phyloP scores from a whole-genome alignment of 2,113 vertebrate species.

The Ophiodon elongatus region DNA sequence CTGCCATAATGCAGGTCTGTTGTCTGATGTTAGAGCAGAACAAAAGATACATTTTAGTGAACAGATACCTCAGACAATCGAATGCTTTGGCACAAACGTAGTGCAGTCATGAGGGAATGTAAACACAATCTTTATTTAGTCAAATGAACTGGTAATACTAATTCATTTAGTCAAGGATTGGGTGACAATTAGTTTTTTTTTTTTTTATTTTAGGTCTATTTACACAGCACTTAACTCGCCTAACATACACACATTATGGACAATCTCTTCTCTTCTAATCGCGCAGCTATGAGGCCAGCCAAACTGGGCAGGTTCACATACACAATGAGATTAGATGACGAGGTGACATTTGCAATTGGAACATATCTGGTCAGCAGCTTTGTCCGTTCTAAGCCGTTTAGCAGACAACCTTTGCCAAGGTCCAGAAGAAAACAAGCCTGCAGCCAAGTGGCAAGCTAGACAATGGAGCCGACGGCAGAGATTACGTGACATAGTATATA shows the following conservation, averaged over 20 bases:
- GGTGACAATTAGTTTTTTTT: background rate
- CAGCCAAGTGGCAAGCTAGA: slow-evolving; percentile 28
- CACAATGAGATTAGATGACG: slow-evolving; percentile 70
- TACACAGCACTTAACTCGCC: background rate
- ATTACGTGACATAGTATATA: background rate
- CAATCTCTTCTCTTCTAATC: slow-evolving; percentile 56
- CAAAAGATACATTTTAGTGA: slow-evolving; percentile 9
- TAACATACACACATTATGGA: slow-evolving; percentile 5
- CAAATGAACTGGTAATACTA: background rate
- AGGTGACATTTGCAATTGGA: slow-evolving; percentile 75
- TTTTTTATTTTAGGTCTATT: background rate
- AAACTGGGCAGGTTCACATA: slow-evolving; percentile 33
- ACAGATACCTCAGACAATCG: slow-evolving; percentile 39
- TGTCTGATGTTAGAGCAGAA: slow-evolving; percentile 29
- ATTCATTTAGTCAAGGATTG: background rate
- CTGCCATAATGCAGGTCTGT: slow-evolving; percentile 42
- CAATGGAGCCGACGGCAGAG: slow-evolving; percentile 16
- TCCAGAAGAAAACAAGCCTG: slow-evolving; percentile 53
- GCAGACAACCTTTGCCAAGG: slow-evolving; percentile 65
- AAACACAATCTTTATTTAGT: background rate
- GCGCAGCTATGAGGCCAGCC: slow-evolving; percentile 16
- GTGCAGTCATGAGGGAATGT: background rate
- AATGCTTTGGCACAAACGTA: slow-evolving; percentile 25
- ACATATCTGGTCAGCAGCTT: slow-evolving; percentile 82
- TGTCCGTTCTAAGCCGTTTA: slow-evolving; percentile 75